Conservation (phyloP, 2,113 vertebrate species). For the Orientallactaga bullata region DNA sequence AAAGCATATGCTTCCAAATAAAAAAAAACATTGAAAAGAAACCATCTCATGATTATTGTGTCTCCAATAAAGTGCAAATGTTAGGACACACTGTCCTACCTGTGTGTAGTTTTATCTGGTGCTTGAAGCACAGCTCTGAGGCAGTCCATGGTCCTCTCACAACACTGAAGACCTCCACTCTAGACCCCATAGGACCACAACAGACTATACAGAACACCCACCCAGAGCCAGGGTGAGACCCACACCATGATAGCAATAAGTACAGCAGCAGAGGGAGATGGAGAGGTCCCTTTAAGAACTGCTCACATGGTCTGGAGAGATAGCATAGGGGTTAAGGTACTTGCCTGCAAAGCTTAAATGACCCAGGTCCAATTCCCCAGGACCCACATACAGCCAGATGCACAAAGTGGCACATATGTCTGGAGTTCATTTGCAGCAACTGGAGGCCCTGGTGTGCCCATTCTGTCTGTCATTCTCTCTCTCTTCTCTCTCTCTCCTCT, state of each 20-base stretch:
- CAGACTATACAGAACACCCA: background rate
- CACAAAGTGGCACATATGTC: too few relatives aligned
- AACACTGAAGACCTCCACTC: background rate
- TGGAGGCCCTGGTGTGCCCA: too few relatives aligned
- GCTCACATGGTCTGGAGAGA: too few relatives aligned
- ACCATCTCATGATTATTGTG: too few relatives aligned
- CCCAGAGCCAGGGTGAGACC: fast-evolving
- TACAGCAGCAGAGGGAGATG: background rate
- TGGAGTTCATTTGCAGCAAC: too few relatives aligned
- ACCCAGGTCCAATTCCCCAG: too few relatives aligned
- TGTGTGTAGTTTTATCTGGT: background rate
- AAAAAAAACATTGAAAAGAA: background rate
- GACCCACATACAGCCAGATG: too few relatives aligned
- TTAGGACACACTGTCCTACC: background rate
- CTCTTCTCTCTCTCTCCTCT: too few relatives aligned
- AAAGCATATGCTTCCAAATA: background rate
- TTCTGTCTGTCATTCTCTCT: too few relatives aligned
- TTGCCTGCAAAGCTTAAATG: too few relatives aligned
- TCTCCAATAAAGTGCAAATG: background rate
- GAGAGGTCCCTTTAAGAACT: fast-evolving
- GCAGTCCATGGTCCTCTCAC: fast-evolving
- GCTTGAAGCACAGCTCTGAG: background rate
- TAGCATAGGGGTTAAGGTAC: too few relatives aligned
- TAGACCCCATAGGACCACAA: background rate
- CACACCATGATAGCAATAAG: fast-evolving